Conservation (phyloP, 2,888 invertebrate species). For the Drosophila ochracea region DNA sequence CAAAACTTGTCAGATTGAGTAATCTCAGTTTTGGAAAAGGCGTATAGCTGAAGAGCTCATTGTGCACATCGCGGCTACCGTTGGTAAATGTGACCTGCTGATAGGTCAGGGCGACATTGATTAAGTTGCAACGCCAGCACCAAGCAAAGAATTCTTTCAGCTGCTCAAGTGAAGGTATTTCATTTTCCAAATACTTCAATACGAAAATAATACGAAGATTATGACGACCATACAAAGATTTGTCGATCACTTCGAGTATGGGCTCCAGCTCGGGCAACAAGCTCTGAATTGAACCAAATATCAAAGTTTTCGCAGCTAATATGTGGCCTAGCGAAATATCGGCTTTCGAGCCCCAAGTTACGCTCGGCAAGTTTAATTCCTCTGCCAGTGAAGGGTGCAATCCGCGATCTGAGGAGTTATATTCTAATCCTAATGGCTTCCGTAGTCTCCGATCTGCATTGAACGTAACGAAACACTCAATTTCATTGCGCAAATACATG, state of each 20-base stretch:
- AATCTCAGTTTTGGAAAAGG: conserved; percentile 52
- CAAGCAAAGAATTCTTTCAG: conserved; percentile 45
- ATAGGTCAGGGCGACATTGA: conserved; percentile 44
- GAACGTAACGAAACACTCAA: conserved; percentile 31
- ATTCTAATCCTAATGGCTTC: not conserved
- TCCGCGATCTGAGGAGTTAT: not conserved
- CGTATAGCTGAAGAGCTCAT: conserved; percentile 50
- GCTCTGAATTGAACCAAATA: conserved; percentile 28
- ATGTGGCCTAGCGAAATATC: conserved; percentile 10
- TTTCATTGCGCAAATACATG: conserved; percentile 12
- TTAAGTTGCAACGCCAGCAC: conserved; percentile 56
- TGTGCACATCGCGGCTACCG: not conserved
- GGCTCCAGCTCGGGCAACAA: conserved; percentile 32
- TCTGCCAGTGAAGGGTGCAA: conserved; percentile 34
- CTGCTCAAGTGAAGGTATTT: not conserved
- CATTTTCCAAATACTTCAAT: not conserved
- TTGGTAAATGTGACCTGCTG: not conserved
- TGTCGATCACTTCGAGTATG: conserved; percentile 29
- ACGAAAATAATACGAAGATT: conserved; percentile 38
- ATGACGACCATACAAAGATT: conserved; percentile 36
- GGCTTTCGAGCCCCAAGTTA: conserved; percentile 32
- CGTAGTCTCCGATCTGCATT: not conserved
- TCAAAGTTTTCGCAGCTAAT: conserved; percentile 18
- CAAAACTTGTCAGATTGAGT: conserved; percentile 33
- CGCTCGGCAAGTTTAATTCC: conserved; percentile 34